Evolutionary conservation across 2,797 vertebrate genomes (phyloP), one percentile per base, ranked within the genome.

Genomic region (Ptychadena robeensis): DNA sequence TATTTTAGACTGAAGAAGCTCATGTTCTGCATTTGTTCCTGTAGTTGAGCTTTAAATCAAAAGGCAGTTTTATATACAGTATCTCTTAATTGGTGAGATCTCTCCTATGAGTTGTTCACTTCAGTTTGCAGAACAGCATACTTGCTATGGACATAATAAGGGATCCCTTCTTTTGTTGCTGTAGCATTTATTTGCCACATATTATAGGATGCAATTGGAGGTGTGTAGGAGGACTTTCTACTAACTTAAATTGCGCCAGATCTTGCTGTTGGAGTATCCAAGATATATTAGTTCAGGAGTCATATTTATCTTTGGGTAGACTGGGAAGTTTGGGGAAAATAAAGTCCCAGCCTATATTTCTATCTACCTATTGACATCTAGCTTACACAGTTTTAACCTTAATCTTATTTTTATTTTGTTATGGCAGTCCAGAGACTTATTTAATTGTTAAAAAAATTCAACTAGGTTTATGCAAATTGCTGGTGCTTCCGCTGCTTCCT

Each of bases 391-490:
- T 22, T 53, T 53, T 18, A 61, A 61, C n/a, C 2, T 61, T 27
- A 61, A 3, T 25, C n/a, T n/a, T n/a, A n/a, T 61, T 34, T 25
- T 66, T 12, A 12, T 53, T 31, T 67, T 30, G 67, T 82, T 59
- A 32, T 57, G 34, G 64, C 71, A 67, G 25, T 82, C 18, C 48
- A 73, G 34, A 70, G 66, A 76, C 65, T 38, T 82, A 72, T 83
- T 83, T 83, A 78, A 83, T 66, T 78, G 11, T 77, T 44, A 37
- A 78, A 83, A 40, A 71, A 79, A 75, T 80, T 80, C 30, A 80
- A 85, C 72, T 75, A 85, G 82, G 82, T 85, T 85, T 68, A 48
- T 85, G 28, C 77, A 85, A 64, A 80, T 69, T 75, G 77, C 71
- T 80, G 82, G 11, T 59, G 77, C 40, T 75, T 75, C 71, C 18